Base-by-base conservation (phyloP, 1,140 invertebrate genomes). In the Bacillus rossius region DNA sequence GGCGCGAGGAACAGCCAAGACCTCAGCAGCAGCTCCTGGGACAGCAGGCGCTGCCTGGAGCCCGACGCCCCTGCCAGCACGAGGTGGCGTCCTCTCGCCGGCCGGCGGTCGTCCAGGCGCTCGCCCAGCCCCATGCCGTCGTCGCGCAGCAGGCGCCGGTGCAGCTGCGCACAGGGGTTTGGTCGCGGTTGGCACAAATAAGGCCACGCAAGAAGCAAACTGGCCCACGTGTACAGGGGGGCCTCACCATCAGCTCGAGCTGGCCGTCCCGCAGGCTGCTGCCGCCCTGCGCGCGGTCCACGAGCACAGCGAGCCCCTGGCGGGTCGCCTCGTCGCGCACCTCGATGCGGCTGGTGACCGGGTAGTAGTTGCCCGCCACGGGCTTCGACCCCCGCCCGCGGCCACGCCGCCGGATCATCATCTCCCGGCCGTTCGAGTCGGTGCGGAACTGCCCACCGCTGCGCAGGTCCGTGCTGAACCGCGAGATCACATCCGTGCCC, bases 341-440 rank as follows among this genome's bases (percentile, higher is more conserved):
- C 1, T 81, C 77, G 20, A 98, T 94, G 56, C 88, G 82, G 4
- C 87, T 87, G n/a, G 92, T 95, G 0, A 98, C 81, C 0, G 96
- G 96, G 73, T 94, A 98, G 73, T 97, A 98, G 73, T 99, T 99
- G 1, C 87, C 89, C 34, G 92, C 75, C 1, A 92, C 75, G 19
- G 78, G 78, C 70, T 87, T 84, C 49, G 22, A 34, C 86, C 85
- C 98, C 2, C 88, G 88, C 3, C 88, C 84, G 22, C 94, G 73
- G 69, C 96, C 81, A 41, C 84, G 71, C 55, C 79, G 74, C 50
- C 95, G 78, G 60, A 70, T 60, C 16, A 87, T 71, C 60, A 85
- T 77, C 70, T 87, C 80, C 19, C 87, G 69, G 4, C 86, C 87
- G 71, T 88, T 88, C 2, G 84, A 75, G 72, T 88, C 86, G 1